phyloP scores from a whole-genome alignment of 2,888 invertebrate genomes.

The Hypomecis atomaria region DNA sequence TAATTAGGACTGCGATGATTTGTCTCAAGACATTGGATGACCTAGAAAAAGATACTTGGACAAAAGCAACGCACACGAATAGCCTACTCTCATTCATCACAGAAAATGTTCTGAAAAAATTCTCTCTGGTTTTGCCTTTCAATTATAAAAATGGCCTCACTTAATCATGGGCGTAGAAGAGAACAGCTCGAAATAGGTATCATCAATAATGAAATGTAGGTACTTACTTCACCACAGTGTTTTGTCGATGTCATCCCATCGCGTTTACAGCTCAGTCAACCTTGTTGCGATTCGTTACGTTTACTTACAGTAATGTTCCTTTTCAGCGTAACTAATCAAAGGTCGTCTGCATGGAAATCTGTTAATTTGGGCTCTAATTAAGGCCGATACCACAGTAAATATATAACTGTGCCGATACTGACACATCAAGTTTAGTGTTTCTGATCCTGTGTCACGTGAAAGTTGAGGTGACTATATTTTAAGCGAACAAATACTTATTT shows the following conservation, averaged over 20 bases:
- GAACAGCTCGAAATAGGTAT: conserved; percentile 1
- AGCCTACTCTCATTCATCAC: background rate
- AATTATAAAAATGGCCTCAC: conserved; percentile 1
- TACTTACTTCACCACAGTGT: conserved; percentile 25
- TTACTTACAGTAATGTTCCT: conserved; percentile 44
- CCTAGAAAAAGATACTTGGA: conserved; percentile 2
- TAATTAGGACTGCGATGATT: conserved; percentile 3
- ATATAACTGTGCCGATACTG: no score
- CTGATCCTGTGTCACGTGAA: no score
- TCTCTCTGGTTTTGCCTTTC: background rate
- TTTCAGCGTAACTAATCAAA: conserved; percentile 45
- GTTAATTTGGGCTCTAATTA: conserved; percentile 12
- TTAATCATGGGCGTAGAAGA: conserved; percentile 2
- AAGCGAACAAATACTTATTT: no score
- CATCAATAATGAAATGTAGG: conserved; percentile 14
- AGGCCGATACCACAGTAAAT: no score
- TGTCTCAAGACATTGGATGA: background rate
- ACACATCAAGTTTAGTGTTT: background rate
- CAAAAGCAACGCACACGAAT: background rate
- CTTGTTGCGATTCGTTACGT: conserved; percentile 47
- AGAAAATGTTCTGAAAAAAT: background rate
- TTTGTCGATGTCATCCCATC: conserved; percentile 43
- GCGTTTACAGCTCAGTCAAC: conserved; percentile 37
- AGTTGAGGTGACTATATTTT: no score
- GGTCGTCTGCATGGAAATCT: conserved; percentile 41